These are phyloP conservation scores for Sebastiscus tertius DNA, from an alignment of 2,797 vertebrate species.

Conservation along the genomic window DNA sequence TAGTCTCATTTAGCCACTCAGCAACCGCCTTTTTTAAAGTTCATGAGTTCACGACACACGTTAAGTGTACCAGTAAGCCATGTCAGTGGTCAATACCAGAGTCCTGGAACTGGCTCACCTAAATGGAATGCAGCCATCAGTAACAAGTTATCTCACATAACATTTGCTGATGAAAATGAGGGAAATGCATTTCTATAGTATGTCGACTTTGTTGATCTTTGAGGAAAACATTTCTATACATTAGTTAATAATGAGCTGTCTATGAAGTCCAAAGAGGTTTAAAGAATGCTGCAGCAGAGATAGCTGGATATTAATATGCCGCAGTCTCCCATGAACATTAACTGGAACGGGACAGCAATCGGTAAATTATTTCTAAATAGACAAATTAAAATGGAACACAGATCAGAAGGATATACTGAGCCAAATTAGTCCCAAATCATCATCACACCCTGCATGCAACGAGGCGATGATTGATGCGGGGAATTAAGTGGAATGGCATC, in stretches of 20 bases:
- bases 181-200: not conserved
- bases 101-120: not conserved
- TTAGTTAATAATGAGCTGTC: not conserved
- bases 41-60: rapidly evolving
- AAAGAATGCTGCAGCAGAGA: not conserved
- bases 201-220: not conserved
- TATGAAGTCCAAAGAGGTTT: not conserved
- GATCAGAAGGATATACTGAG: constrained; percentile 33
- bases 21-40: too few species aligned
- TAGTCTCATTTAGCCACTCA: too few species aligned
- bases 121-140: not conserved
- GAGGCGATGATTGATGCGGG: constrained; percentile 44
- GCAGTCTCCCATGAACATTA: constrained; percentile 18
- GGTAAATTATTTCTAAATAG: constrained; percentile 27
- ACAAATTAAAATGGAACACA: constrained; percentile 42
- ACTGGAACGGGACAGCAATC: constrained; percentile 20
- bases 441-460: constrained; percentile 21
- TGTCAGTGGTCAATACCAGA: not conserved
- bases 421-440: constrained; percentile 45
- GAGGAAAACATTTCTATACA: not conserved
- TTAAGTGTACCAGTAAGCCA: not conserved
- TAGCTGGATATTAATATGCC: not conserved
- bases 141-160: not conserved
- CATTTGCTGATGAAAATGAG: not conserved
- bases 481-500: constrained; percentile 28